A percentile compares a stretch with the other conserved stretches of the same genome.
Conservation (phyloP, 2,113 vertebrate genomes). For the Cygnus buccinator region DNA sequence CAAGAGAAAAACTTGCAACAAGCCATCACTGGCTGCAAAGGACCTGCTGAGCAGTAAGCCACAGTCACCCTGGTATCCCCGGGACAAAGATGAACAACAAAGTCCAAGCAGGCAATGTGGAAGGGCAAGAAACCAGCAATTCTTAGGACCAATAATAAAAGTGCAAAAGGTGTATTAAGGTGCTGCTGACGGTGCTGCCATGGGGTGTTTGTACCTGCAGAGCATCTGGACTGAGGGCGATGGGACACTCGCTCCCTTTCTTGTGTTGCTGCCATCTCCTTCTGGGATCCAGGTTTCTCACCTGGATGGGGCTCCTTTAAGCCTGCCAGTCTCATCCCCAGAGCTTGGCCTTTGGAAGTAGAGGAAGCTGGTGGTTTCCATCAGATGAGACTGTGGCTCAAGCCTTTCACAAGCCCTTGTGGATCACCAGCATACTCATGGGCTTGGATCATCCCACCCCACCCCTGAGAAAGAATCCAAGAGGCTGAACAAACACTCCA, state of each 20-base stretch:
- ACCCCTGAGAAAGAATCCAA: conserved; percentile 44
- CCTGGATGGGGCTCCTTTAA: not conserved
- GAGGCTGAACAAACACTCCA: conserved; percentile 39
- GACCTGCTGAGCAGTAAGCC: not conserved
- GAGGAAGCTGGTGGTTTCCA: not conserved
- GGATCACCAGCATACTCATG: not conserved
- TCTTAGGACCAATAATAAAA: not conserved
- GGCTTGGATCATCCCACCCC: conserved; percentile 26
- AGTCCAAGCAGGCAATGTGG: not conserved
- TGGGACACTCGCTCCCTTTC: not conserved
- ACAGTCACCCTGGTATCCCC: accelerated
- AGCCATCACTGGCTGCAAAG: not conserved
- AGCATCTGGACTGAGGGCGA: not conserved
- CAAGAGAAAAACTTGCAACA: not conserved
- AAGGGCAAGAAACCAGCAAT: not conserved
- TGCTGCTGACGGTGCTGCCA: not conserved
- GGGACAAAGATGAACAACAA: not conserved
- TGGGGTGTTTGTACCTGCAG: not conserved
- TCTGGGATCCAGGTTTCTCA: not conserved
- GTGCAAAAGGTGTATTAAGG: not conserved
- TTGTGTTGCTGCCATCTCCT: not conserved
- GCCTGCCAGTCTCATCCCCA: not conserved
- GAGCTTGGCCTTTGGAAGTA: not conserved
- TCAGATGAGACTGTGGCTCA: not conserved
- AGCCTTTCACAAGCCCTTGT: not conserved